phyloP scores from a whole-genome alignment of 2,888 invertebrate species.

The Cenopis cana region DNA sequence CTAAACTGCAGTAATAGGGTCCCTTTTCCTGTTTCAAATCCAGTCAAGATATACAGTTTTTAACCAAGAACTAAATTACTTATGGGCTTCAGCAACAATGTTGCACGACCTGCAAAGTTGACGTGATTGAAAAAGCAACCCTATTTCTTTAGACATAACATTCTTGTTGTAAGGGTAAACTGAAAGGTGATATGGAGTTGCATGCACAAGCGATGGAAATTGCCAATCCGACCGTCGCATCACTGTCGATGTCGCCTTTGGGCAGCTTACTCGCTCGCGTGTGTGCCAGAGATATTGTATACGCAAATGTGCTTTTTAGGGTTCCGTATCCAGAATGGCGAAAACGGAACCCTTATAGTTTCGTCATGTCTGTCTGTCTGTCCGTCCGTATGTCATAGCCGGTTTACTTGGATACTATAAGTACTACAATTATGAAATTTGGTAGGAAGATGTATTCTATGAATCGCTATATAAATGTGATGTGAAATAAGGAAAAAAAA shows the following conservation, averaged over 20 bases:
- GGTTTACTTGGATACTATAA: no score
- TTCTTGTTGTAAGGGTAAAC: not conserved
- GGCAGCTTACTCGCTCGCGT: constrained; percentile 21
- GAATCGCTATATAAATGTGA: no score
- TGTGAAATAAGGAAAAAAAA: no score
- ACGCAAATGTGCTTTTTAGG: no score
- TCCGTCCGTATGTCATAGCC: no score
- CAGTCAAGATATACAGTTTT: constrained; percentile 4
- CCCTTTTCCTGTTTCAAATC: not conserved
- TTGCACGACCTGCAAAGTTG: constrained; percentile 32
- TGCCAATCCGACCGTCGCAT: constrained; percentile 23
- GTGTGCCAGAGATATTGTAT: constrained; percentile 9
- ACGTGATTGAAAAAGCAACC: not conserved
- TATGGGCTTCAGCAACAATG: constrained; percentile 28
- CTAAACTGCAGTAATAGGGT: constrained; percentile 1
- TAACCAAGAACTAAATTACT: constrained; percentile 2
- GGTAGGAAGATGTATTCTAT: no score
- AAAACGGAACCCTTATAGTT: no score
- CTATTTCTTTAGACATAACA: not conserved
- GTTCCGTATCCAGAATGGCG: no score
- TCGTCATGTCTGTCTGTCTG: no score
- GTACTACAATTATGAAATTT: no score
- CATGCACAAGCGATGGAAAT: not conserved
- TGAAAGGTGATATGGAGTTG: not conserved
- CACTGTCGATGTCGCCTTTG: constrained; percentile 26